Conservation (phyloP, 1,140 invertebrate species). For the Neodiprion lecontei region DNA sequence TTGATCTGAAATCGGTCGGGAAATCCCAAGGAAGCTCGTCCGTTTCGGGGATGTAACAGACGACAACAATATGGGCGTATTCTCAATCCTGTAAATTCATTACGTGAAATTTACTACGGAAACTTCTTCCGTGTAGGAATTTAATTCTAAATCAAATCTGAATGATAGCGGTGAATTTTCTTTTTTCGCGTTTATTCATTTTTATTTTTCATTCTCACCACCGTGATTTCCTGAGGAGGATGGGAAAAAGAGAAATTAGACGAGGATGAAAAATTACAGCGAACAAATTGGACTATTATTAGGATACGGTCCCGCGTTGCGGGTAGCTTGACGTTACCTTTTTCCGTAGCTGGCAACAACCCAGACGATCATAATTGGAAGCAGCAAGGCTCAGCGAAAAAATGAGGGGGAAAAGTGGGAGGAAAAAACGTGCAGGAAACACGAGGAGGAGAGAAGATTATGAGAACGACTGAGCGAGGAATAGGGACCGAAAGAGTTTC, state of each 20-base stretch:
- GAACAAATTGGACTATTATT: constrained; percentile 2
- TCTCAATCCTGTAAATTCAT: too few species aligned
- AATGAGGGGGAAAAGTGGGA: background rate
- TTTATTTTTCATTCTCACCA: background rate
- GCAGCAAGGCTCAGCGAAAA: background rate
- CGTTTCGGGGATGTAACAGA: too few species aligned
- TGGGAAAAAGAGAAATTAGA: background rate
- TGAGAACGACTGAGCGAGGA: too few species aligned
- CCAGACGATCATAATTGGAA: background rate
- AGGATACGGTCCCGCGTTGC: background rate
- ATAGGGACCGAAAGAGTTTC: background rate
- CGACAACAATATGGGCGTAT: too few species aligned
- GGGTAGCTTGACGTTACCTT: background rate
- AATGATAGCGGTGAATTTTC: too few species aligned
- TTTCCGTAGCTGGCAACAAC: background rate
- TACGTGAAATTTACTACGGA: too few species aligned
- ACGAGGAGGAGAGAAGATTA: too few species aligned
- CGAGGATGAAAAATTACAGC: background rate
- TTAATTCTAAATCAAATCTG: too few species aligned
- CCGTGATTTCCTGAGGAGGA: background rate
- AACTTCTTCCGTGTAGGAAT: too few species aligned
- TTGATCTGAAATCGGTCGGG: too few species aligned
- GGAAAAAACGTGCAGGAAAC: background rate
- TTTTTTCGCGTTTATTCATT: too few species aligned
- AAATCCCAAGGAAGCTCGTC: too few species aligned